Percentiles rank a stretch among this genome's conserved stretches.
These are phyloP conservation scores for Ascidia mentula DNA, from an alignment of 23 tunicate genomes.

Conservation along the genomic window DNA sequence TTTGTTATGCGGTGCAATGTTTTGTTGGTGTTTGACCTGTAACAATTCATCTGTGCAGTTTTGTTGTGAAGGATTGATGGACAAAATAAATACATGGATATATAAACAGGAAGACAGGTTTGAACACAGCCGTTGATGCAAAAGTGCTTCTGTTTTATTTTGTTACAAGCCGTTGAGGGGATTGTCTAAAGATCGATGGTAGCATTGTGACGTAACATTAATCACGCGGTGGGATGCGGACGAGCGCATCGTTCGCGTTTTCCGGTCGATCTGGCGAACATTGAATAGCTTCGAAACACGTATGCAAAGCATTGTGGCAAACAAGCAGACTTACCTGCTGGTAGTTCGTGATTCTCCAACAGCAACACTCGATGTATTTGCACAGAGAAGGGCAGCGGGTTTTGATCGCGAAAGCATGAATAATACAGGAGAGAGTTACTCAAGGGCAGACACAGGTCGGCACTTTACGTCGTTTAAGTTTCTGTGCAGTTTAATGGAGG, in stretches of 20 bases:
- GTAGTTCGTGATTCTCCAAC: no score
- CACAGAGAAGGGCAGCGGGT: no score
- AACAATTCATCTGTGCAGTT: not conserved
- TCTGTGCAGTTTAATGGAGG: no score
- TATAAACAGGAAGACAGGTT: no score
- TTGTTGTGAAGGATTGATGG: not conserved
- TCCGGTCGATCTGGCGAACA: not conserved
- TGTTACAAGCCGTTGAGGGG: not conserved
- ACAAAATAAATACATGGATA: no score
- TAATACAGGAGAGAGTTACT: no score
- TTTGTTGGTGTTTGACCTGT: not conserved
- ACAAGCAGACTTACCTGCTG: not conserved
- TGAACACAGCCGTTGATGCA: no score
- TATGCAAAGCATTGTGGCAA: not conserved
- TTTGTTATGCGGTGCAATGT: not conserved
- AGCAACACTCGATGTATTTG: no score
- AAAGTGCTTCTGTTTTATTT: no score
- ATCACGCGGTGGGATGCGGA: not conserved
- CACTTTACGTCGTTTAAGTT: no score
- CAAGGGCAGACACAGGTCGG: no score
- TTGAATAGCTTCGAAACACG: not conserved
- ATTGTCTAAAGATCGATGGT: slow-evolving; percentile 6
- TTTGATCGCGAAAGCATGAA: no score
- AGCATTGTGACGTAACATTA: slow-evolving; percentile 5
- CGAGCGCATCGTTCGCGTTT: not conserved